Conservation (phyloP, 2,888 invertebrate genomes). For the Catocala sponsa region DNA sequence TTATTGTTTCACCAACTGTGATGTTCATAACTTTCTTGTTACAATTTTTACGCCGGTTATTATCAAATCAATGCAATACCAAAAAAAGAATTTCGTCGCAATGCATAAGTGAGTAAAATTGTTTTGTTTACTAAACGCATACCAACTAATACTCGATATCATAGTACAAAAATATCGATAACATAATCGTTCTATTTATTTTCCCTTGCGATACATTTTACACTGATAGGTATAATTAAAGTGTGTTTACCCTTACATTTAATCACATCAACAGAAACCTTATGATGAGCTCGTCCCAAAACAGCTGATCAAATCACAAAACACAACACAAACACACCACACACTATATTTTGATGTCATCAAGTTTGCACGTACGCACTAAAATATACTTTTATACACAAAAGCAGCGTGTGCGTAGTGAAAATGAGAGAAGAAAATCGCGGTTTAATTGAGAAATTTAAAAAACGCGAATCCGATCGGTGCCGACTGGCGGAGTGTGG, state of each 20-base stretch:
- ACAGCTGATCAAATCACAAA: conserved; percentile 70
- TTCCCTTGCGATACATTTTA: too few relatives aligned
- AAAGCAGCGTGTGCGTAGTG: conserved; percentile 72
- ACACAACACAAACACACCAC: conserved; percentile 61
- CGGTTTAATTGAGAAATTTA: conserved; percentile 58
- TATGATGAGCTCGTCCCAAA: conserved; percentile 57
- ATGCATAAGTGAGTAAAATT: too few relatives aligned
- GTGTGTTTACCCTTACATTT: conserved; percentile 18
- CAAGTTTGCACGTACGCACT: conserved; percentile 55
- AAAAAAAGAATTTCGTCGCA: neutral
- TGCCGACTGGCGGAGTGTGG: conserved; percentile 65
- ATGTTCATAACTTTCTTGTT: conserved; percentile 20
- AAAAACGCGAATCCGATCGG: conserved; percentile 57
- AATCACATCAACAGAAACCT: conserved; percentile 61
- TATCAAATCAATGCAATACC: neutral
- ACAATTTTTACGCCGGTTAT: conserved; percentile 9
- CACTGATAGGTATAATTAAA: neutral
- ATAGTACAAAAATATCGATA: too few relatives aligned
- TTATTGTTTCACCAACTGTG: conserved; percentile 37
- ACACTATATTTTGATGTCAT: conserved; percentile 36
- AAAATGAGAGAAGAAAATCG: conserved; percentile 44
- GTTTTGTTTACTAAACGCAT: too few relatives aligned
- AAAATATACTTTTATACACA: conserved; percentile 68
- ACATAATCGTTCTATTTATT: too few relatives aligned
- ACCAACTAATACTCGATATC: too few relatives aligned